A percentile compares a stretch with the other conserved stretches of the same genome.
Conservation (phyloP, 2,888 invertebrate genomes). For the Pycnomerus fuliginosus region DNA sequence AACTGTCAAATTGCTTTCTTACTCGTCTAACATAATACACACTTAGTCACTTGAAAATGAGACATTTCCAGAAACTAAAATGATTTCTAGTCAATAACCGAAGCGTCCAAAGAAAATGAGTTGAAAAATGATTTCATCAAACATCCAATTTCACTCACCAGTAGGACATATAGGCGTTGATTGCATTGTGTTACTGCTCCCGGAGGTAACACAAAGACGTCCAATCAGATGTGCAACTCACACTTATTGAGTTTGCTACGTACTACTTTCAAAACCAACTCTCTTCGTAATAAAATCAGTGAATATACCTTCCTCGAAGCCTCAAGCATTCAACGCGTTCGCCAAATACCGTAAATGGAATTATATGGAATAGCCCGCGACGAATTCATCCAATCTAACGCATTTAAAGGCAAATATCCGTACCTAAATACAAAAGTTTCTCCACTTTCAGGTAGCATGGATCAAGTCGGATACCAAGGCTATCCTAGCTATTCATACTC, state of each 20-base stretch:
- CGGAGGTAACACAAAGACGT: slow-evolving; percentile 53
- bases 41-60: background rate
- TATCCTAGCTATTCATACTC: slow-evolving; percentile 84
- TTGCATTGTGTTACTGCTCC: slow-evolving; percentile 50
- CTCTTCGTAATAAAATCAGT: slow-evolving; percentile 49
- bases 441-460: slow-evolving; percentile 78
- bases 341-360: slow-evolving; percentile 45
- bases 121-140: slow-evolving; percentile 31
- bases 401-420: slow-evolving; percentile 37
- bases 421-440: slow-evolving; percentile 9
- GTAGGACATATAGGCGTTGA: slow-evolving; percentile 47
- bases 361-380: slow-evolving; percentile 36
- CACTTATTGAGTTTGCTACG: slow-evolving; percentile 54
- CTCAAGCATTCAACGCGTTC: slow-evolving; percentile 35
- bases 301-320: slow-evolving; percentile 41
- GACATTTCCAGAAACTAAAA: too few species aligned
- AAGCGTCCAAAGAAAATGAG: slow-evolving; percentile 17
- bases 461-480: slow-evolving; percentile 89
- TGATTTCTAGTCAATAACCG: too few species aligned
- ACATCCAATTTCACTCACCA: slow-evolving; percentile 30
- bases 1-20: slow-evolving; percentile 26
- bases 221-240: slow-evolving; percentile 54
- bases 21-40: slow-evolving; percentile 5
- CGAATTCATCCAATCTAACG: slow-evolving; percentile 29
- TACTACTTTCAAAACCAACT: slow-evolving; percentile 48